phyloP scores from a whole-genome alignment of 2,113 vertebrate genomes.

The Laterallus jamaicensis region DNA sequence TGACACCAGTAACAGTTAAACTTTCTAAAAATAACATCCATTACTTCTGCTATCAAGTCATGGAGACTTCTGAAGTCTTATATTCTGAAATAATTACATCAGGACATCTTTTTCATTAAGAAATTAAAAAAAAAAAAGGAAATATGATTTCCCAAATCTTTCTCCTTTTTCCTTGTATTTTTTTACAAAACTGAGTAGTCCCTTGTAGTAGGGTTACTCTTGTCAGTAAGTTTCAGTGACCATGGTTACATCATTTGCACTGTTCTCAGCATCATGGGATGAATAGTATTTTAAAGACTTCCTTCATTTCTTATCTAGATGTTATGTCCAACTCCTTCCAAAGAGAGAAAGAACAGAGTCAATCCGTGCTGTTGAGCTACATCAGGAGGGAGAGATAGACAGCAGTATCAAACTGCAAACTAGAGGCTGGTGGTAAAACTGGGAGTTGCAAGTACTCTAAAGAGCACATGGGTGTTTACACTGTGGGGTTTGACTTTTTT shows the following conservation, averaged over 20 bases:
- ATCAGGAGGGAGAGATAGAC: not conserved
- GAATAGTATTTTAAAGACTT: not conserved
- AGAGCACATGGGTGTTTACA: accelerated
- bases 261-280: not conserved
- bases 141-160: not conserved
- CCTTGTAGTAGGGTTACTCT: not conserved
- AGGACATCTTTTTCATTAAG: not conserved
- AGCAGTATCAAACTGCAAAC: not conserved
- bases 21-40: not conserved
- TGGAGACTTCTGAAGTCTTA: not conserved
- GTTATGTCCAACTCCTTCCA: not conserved
- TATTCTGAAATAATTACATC: not conserved
- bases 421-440: not conserved
- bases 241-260: not conserved
- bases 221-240: not conserved
- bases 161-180: not conserved
- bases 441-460: not conserved
- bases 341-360: not conserved
- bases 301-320: not conserved
- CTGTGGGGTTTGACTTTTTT: not conserved
- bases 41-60: not conserved
- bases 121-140: not conserved
- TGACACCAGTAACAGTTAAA: not conserved
- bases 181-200: not conserved
- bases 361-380: not conserved